phyloP scores from a whole-genome alignment of 2,888 invertebrate genomes.

The Caenorhabditis sp. region DNA sequence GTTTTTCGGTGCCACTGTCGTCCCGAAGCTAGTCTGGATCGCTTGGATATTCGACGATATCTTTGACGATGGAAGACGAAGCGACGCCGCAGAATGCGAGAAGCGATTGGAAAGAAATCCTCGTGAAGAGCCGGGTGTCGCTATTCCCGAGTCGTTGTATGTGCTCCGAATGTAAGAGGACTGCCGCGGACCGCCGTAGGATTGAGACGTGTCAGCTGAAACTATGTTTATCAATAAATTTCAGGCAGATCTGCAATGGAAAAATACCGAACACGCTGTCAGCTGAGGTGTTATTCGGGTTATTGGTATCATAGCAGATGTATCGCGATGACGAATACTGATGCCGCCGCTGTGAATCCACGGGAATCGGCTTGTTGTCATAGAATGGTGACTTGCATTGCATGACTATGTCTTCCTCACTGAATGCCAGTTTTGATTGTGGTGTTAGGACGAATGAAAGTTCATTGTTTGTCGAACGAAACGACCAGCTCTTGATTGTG shows the following conservation, averaged over 20 bases:
- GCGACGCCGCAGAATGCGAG: conserved; percentile 26
- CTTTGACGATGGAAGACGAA: conserved; percentile 22
- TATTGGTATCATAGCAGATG: conserved; percentile 22
- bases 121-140: too few species aligned
- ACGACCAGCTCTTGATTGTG: conserved; percentile 43
- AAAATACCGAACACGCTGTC: conserved; percentile 43
- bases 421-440: conserved; percentile 36
- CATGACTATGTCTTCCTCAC: conserved; percentile 53
- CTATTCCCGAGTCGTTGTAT: too few species aligned
- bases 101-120: conserved; percentile 6
- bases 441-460: conserved; percentile 34
- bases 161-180: too few species aligned
- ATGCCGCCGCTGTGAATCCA: conserved; percentile 1
- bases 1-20: conserved; percentile 21
- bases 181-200: too few species aligned
- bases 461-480: conserved; percentile 34
- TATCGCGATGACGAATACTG: conserved; percentile 18
- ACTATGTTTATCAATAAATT: too few species aligned
- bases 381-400: conserved; percentile 46
- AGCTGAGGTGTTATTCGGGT: conserved; percentile 34
- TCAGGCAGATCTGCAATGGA: too few species aligned
- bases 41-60: conserved; percentile 12
- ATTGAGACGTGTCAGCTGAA: too few species aligned
- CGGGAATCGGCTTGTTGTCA: conserved; percentile 15
- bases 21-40: conserved; percentile 28